Evolutionary conservation across 2,113 vertebrate genomes (phyloP).

Genomic region (Centropus unirufus): DNA sequence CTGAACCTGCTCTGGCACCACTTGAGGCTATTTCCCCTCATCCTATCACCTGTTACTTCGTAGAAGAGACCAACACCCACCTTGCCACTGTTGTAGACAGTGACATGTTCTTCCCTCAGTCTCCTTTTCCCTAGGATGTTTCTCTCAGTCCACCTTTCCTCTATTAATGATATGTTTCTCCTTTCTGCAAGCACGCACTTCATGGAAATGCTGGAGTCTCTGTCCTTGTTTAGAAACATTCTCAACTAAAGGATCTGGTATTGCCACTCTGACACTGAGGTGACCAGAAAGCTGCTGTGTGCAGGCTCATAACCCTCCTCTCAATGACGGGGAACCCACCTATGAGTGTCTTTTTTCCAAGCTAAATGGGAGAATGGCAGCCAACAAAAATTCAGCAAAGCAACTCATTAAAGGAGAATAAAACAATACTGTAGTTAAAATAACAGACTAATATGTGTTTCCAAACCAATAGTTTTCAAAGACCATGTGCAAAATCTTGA

Average conservation of each 20-base stretch:
- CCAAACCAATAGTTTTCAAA: background rate
- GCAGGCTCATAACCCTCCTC: background rate
- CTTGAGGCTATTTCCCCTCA: no score
- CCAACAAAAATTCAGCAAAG: background rate
- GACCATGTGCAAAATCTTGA: background rate
- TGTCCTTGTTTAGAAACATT: background rate
- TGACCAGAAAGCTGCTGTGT: background rate
- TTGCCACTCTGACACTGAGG: background rate
- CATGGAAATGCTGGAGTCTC: background rate
- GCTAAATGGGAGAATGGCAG: background rate
- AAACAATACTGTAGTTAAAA: background rate
- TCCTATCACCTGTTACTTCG: no score
- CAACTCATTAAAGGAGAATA: background rate
- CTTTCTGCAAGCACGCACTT: background rate
- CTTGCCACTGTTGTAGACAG: no score
- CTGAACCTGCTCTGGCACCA: no score
- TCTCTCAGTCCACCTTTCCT: background rate
- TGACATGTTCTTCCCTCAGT: no score
- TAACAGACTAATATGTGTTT: background rate
- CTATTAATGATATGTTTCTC: rapidly evolving
- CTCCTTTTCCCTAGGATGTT: no score
- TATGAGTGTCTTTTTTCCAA: background rate
- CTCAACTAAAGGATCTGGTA: background rate
- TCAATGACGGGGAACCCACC: background rate
- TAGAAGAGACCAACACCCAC: no score